Percentiles rank a stretch among this genome's conserved stretches.
These are phyloP conservation scores for Zosterops pallidus DNA, from an alignment of 2,113 vertebrate genomes.

Conservation along the genomic window DNA sequence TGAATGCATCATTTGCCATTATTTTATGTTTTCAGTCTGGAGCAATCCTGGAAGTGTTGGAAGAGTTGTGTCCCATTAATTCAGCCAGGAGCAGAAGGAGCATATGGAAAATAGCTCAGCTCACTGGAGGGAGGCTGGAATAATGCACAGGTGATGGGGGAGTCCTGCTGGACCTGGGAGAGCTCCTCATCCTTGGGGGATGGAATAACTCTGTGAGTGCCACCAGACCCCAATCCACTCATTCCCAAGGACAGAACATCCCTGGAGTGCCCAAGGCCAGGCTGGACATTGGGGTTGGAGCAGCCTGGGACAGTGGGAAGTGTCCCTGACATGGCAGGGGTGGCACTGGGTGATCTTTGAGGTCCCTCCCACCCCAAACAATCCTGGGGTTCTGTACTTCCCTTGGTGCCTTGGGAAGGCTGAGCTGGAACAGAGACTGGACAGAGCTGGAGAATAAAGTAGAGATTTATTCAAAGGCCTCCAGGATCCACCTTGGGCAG, in stretches of 20 bases:
- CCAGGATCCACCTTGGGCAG: too few relatives aligned
- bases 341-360: not conserved
- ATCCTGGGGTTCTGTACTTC: not conserved
- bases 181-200: not conserved
- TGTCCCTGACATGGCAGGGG: not conserved
- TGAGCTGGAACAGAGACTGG: too few relatives aligned
- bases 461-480: too few relatives aligned
- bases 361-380: not conserved
- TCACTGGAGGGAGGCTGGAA: not conserved
- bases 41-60: not conserved
- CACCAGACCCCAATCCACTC: fast-evolving
- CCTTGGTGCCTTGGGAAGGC: too few relatives aligned
- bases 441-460: too few relatives aligned
- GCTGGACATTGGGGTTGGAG: not conserved
- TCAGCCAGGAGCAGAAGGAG: not conserved
- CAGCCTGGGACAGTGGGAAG: not conserved
- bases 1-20: not conserved
- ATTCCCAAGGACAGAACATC: not conserved
- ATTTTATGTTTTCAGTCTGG: fast-evolving
- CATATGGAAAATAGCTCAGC: fast-evolving
- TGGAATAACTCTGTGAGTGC: not conserved
- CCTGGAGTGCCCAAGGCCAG: not conserved
- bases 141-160: fast-evolving
- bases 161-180: not conserved
- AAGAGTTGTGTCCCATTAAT: not conserved